Evolutionary conservation across 2,888 invertebrate genomes (phyloP).

Genomic region (Eristalinus sepulchralis): DNA sequence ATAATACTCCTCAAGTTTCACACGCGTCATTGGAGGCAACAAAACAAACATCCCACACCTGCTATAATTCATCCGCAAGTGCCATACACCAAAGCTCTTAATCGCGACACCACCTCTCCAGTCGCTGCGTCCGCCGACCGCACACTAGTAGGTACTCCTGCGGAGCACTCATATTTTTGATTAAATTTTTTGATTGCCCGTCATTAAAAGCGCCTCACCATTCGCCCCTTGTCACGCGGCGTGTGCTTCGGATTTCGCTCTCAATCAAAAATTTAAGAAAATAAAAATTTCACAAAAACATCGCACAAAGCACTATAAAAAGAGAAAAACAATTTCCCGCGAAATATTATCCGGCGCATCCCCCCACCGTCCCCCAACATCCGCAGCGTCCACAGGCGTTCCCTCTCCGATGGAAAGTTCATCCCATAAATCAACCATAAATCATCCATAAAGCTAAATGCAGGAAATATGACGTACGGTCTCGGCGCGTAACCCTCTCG

Average conservation of each 20-base stretch:
- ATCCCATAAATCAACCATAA: constrained; percentile 7
- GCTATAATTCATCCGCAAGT: not conserved
- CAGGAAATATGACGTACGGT: not conserved
- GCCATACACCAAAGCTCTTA: not conserved
- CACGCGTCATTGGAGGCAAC: not conserved
- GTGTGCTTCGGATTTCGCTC: not conserved
- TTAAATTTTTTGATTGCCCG: constrained; percentile 30
- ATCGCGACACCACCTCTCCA: not conserved
- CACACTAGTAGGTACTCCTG: not conserved
- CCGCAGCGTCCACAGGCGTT: not conserved
- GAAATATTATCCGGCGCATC: not conserved
- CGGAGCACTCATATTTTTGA: constrained; percentile 11
- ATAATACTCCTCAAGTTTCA: not conserved
- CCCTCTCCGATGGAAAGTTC: not conserved
- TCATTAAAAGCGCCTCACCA: constrained; percentile 7
- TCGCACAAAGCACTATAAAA: constrained; percentile 17
- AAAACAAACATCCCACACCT: not conserved
- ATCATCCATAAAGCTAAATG: constrained; percentile 24
- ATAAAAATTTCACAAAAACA: constrained; percentile 3
- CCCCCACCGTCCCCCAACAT: too few species aligned
- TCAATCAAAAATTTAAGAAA: constrained; percentile 6
- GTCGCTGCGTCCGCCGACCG: not conserved
- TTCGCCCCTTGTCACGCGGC: not conserved
- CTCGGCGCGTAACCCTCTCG: not conserved
- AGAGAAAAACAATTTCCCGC: not conserved